Conservation (phyloP, 2,113 vertebrate species). For the Paedocypris sp. region DNA sequence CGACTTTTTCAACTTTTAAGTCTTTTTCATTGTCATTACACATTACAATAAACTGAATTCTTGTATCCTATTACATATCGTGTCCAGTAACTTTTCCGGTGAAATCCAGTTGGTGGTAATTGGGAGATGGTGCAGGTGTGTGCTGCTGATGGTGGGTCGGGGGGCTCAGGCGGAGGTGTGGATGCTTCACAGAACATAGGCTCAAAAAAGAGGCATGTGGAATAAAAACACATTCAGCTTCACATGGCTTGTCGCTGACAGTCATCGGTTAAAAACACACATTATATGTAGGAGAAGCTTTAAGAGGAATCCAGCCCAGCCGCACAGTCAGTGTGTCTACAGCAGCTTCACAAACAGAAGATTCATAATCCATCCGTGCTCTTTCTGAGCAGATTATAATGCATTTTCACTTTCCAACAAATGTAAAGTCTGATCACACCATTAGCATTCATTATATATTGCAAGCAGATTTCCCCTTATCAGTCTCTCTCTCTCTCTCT, state of each 20-base stretch:
- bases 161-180: background rate
- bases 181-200: no score
- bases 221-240: background rate
- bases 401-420: background rate
- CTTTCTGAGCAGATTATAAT: background rate
- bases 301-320: slow-evolving; percentile 24
- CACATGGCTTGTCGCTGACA: background rate
- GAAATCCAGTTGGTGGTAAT: background rate
- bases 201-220: background rate
- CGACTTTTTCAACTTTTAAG: no score
- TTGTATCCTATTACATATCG: no score
- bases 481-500: background rate
- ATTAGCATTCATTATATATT: slow-evolving; percentile 19
- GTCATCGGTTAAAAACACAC: background rate
- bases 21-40: no score
- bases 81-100: no score
- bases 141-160: background rate
- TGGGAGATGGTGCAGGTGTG: background rate
- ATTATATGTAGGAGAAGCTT: slow-evolving; percentile 1
- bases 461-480: slow-evolving; percentile 17
- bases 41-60: no score
- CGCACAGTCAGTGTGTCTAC: slow-evolving; percentile 13
- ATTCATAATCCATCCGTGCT: slow-evolving; percentile 12
- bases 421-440: background rate
- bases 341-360: slow-evolving; percentile 7